Percentiles rank a stretch among this genome's conserved stretches.
phyloP scores from a whole-genome alignment of 2,888 invertebrate genomes.

The Spilosoma lubricipeda region DNA sequence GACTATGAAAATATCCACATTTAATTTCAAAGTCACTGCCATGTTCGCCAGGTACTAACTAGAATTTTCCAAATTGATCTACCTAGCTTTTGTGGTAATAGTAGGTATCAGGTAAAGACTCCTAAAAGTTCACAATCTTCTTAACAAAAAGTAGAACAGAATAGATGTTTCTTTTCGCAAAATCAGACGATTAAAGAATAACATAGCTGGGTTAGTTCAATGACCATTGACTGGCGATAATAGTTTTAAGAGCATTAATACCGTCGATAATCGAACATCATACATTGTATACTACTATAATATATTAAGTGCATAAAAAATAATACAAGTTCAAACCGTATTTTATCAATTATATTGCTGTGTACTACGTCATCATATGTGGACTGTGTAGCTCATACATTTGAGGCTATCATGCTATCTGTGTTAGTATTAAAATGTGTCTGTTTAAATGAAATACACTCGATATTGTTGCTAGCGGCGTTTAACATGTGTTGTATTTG shows the following conservation, averaged over 20 bases:
- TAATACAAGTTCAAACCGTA: not conserved
- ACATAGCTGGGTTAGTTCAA: not conserved
- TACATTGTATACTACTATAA: not conserved
- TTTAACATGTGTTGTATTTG: constrained; percentile 1
- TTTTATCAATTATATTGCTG: not conserved
- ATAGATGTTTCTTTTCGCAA: not conserved
- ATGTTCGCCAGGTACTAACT: too few relatives aligned
- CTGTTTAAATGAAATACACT: not conserved
- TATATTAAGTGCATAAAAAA: not conserved
- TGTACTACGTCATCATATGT: not conserved
- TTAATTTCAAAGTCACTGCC: too few relatives aligned
- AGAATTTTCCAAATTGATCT: too few relatives aligned
- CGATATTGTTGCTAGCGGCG: constrained; percentile 10
- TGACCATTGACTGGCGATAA: not conserved
- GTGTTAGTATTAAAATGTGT: not conserved
- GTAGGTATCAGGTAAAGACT: too few relatives aligned
- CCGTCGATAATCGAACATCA: not conserved
- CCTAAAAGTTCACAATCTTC: too few relatives aligned
- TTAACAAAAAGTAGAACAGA: too few relatives aligned
- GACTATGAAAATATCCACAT: too few relatives aligned
- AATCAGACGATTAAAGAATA: not conserved
- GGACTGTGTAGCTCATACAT: not conserved
- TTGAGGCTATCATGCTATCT: constrained; percentile 2
- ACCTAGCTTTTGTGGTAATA: too few relatives aligned
- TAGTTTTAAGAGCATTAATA: not conserved